phyloP scores from a whole-genome alignment of 2,113 vertebrate species.

The Hyperoodon ampullatus region DNA sequence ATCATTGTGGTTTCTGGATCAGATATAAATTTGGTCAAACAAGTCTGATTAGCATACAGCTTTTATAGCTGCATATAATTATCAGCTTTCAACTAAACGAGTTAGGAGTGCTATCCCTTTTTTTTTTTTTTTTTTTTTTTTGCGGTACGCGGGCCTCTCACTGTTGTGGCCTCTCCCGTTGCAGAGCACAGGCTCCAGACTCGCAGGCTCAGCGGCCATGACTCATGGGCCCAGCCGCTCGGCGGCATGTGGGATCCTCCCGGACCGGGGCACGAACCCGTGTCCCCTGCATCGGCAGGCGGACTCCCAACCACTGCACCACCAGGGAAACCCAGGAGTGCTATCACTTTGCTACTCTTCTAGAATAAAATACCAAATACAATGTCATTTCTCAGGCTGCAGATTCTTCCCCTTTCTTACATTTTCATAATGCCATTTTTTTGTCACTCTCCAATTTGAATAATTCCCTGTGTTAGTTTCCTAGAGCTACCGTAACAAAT shows the following conservation, averaged over 20 bases:
- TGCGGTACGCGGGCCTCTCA: no score
- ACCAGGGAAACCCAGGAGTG: neutral
- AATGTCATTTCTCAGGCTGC: neutral
- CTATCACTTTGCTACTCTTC: neutral
- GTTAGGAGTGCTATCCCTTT: neutral
- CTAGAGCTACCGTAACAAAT: neutral
- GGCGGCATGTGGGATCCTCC: no score
- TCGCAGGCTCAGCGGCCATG: no score
- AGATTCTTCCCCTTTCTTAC: neutral
- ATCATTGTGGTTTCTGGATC: slow-evolving; percentile 11
- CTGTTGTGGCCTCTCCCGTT: no score
- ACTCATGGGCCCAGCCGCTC: no score
- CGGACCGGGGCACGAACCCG: no score
- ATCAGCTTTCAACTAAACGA: neutral
- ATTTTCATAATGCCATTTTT: neutral
- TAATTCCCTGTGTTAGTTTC: neutral
- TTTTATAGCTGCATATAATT: neutral
- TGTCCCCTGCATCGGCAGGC: no score
- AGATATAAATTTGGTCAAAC: slow-evolving; percentile 2
- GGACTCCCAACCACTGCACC: no score
- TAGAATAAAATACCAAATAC: slow-evolving; percentile 18
- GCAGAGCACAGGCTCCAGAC: fast-evolving
- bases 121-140: neutral
- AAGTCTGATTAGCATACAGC: neutral
- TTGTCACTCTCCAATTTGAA: neutral